A percentile compares a stretch with the other conserved stretches of the same genome.
Conservation (phyloP, 2,797 vertebrate species). For the Coendou prehensilis region DNA sequence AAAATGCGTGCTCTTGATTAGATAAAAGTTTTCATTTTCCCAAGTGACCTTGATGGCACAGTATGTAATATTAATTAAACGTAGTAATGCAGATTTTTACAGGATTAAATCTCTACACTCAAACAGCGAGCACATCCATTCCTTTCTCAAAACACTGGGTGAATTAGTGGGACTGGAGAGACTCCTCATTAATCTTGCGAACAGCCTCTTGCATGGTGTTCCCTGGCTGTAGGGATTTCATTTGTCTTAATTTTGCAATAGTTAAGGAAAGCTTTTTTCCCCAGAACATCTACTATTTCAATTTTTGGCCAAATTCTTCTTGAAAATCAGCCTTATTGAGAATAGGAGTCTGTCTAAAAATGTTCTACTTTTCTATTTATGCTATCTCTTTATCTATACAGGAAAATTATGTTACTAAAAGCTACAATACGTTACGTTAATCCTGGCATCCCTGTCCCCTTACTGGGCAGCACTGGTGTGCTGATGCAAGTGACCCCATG, state of each 20-base stretch:
- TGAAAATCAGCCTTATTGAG: not conserved
- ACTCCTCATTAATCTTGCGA: no score
- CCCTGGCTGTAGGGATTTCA: fast-evolving
- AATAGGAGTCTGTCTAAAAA: not conserved
- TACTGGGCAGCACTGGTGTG: not conserved
- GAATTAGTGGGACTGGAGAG: not conserved
- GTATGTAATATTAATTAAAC: not conserved
- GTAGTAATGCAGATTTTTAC: not conserved
- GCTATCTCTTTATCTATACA: not conserved
- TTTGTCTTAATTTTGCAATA: not conserved
- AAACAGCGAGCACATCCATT: not conserved
- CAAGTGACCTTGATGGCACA: not conserved
- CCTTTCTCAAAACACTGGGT: not conserved
- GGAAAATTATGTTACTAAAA: not conserved
- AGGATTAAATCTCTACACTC: not conserved
- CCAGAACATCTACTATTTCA: not conserved
- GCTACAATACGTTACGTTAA: not conserved
- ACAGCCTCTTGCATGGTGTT: fast-evolving
- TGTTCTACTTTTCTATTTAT: not conserved
- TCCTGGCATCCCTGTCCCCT: not conserved
- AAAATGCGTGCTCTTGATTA: not conserved
- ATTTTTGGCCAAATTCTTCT: not conserved
- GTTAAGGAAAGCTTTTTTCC: not conserved
- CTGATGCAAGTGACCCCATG: not conserved
- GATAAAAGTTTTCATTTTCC: not conserved